Base-by-base conservation (phyloP, 30 jellyfish, hydroid and myxozoan species). In the Turritopsis rubra region DNA sequence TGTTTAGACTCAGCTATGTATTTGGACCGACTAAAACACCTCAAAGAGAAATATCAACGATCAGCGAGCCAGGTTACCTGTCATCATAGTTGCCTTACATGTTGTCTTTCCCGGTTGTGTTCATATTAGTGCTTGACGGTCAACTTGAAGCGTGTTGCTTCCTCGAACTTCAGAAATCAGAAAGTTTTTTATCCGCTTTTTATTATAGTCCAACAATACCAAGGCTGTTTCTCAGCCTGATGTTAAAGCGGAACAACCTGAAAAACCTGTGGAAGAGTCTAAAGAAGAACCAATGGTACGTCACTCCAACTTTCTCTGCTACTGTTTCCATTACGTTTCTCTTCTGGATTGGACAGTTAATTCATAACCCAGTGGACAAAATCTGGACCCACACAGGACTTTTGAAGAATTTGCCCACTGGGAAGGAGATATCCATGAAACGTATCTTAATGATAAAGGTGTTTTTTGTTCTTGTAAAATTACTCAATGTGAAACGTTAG, bases 1-100 rank as follows among this genome's bases (percentile, higher is more conserved):
- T 41, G 60, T 41, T 41, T 41, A 84, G 90, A 84, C 19, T 84
- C 90, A 13, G 90, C 88, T 52, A 84, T 29, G 29, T 84, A 84
- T 84, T 21, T 84, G 68, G 88, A 71, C 29, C 82, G 90, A 16
- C 79, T 84, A 24, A 78, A 66, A 70, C 26, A 30, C 23, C 65
- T 84, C 26, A 84, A 84, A 75, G 90, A 84, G 52, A 31, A 74
- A 73, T 84, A 29, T 54, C 66, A 66, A 28, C 54, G 75, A 21
- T 29, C 52, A 0, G 66, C 65, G 30, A 66, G 52, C 31, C 74
- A 66, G 89, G 89, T 82, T 30, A 1, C n/a, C n/a, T n/a, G 87
- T 18, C 3, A 41, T 41, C 60, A 16, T 72, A 16, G 1, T 1
- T 72, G 18, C 8, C 25, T n/a, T 28, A 7, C 65, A 28, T 28